Evolutionary conservation across 2,113 vertebrate genomes (phyloP).

Genomic region (Charina bottae): DNA sequence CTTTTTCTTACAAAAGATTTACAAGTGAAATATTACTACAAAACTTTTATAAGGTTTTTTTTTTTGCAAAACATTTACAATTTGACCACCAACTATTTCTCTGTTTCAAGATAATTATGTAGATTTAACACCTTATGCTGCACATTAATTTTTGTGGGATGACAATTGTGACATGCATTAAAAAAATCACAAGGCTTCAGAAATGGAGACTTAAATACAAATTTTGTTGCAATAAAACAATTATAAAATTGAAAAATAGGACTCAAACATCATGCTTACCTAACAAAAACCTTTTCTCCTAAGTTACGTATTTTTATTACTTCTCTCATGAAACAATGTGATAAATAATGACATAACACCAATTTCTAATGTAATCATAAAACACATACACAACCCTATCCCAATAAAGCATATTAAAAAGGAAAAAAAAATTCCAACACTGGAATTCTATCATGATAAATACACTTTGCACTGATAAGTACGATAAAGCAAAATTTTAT

Average conservation of each 20-base stretch:
- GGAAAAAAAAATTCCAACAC: conserved; percentile 75
- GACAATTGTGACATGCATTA: conserved; percentile 85
- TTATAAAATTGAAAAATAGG: conserved; percentile 88
- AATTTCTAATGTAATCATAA: conserved; percentile 81
- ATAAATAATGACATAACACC: conserved; percentile 85
- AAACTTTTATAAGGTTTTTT: conserved; percentile 83
- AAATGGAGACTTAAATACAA: conserved; percentile 87
- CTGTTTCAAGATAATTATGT: conserved; percentile 83
- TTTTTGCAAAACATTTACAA: conserved; percentile 84
- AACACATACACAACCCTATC: conserved; percentile 82
- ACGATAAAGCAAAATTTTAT: conserved; percentile 79
- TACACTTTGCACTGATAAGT: conserved; percentile 82
- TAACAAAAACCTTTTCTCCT: conserved; percentile 84
- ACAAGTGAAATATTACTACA: conserved; percentile 99
- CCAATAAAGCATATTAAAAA: conserved; percentile 77
- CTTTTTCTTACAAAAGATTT: conserved; percentile 94
- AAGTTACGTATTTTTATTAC: conserved; percentile 85
- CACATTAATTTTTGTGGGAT: conserved; percentile 83
- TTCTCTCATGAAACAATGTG: conserved; percentile 79
- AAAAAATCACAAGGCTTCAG: conserved; percentile 84
- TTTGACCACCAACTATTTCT: conserved; percentile 83
- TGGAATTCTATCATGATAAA: conserved; percentile 81
- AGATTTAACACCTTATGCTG: conserved; percentile 84
- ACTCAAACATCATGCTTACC: conserved; percentile 86
- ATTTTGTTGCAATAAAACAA: conserved; percentile 86